phyloP scores from a whole-genome alignment of 2,888 invertebrate genomes.

The Dermolepida albohirtum region DNA sequence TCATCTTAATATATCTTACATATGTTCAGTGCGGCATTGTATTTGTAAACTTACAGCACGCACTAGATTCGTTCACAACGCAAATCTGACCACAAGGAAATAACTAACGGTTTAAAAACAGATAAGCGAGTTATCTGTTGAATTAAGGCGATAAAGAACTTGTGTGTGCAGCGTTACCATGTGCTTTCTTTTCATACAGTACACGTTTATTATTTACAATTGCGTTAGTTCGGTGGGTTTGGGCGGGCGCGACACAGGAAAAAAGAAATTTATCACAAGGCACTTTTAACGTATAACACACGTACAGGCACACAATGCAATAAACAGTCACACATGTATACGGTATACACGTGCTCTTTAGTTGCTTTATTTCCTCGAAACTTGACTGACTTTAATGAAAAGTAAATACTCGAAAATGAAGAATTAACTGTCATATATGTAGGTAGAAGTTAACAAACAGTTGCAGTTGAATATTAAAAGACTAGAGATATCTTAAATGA shows the following conservation, averaged over 20 bases:
- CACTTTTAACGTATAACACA: slow-evolving; percentile 4
- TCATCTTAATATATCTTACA: too few species aligned
- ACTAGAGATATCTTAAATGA: too few species aligned
- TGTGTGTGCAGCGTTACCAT: slow-evolving; percentile 14
- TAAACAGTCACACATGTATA: slow-evolving; percentile 13
- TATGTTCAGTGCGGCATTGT: too few species aligned
- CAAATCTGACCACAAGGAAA: slow-evolving; percentile 31
- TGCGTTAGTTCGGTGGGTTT: not conserved
- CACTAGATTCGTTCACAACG: not conserved
- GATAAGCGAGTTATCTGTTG: slow-evolving; percentile 36
- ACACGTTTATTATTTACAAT: slow-evolving; percentile 23
- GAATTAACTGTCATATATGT: not conserved
- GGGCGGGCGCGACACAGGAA: slow-evolving; percentile 6
- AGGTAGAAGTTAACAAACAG: too few species aligned
- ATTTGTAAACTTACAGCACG: too few species aligned
- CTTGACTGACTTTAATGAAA: slow-evolving; percentile 8
- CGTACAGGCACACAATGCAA: slow-evolving; percentile 8
- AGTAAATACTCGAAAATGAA: slow-evolving; percentile 15
- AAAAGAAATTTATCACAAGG: slow-evolving; percentile 21
- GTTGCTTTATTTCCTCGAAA: slow-evolving; percentile 9
- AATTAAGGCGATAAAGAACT: slow-evolving; percentile 28
- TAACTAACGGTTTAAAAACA: slow-evolving; percentile 30
- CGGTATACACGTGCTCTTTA: slow-evolving; percentile 10
- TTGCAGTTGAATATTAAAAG: too few species aligned
- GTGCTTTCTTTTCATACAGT: slow-evolving; percentile 10